These are phyloP conservation scores for Pseudochaenichthys georgianus DNA, from an alignment of 2,797 vertebrate genomes.

Conservation along the genomic window DNA sequence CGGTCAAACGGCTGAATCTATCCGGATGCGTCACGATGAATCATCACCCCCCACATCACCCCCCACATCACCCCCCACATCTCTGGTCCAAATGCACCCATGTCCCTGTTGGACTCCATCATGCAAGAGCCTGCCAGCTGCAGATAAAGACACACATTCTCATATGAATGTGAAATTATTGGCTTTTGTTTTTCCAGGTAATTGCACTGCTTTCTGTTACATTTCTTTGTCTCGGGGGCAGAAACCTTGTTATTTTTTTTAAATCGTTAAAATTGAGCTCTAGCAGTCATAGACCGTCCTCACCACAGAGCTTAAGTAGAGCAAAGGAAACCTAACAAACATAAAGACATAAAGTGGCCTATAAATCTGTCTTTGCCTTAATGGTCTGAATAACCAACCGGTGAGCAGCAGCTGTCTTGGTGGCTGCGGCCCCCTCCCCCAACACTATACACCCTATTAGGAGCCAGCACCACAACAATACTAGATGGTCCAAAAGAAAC, in stretches of 20 bases:
- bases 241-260: constrained; percentile 5
- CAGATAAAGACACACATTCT: constrained; percentile 25
- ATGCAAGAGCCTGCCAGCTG: background rate
- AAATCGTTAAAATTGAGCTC: constrained; percentile 12
- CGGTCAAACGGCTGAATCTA: constrained; percentile 18
- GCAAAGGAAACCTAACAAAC: constrained; percentile 3
- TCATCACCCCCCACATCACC: constrained; percentile 39
- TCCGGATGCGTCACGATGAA: constrained; percentile 35
- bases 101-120: constrained; percentile 10
- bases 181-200: constrained; percentile 6
- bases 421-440: constrained; percentile 44
- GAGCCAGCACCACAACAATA: constrained; percentile 22
- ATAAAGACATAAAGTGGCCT: constrained; percentile 7
- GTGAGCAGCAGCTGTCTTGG: constrained; percentile 60
- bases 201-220: constrained; percentile 1
- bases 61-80: constrained; percentile 31
- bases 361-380: constrained; percentile 37
- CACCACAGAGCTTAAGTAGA: background rate
- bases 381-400: constrained; percentile 44
- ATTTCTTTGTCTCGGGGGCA: constrained; percentile 16
- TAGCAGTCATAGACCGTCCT: background rate
- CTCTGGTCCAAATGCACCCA: constrained; percentile 4
- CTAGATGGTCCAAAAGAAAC: constrained; percentile 23
- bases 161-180: constrained; percentile 4
- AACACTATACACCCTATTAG: background rate